Evolutionary conservation across 2,797 vertebrate genomes (phyloP), one percentile per base, ranked within the genome.

Genomic region (Hypotaenidia philippensis): DNA sequence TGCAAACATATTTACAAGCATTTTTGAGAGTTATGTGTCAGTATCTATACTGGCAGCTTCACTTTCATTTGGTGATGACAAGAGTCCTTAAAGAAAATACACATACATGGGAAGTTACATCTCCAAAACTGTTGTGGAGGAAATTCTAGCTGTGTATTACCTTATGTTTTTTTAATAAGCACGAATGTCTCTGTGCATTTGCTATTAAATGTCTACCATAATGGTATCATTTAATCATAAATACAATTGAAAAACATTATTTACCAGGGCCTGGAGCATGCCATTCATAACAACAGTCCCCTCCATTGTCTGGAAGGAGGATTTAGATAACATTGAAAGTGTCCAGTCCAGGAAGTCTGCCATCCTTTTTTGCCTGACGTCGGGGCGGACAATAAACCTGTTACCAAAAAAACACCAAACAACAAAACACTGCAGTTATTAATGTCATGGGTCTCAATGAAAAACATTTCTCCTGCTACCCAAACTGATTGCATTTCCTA

Each of bases 301-400:
- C 32, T 97, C 98, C 75, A 99, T 93, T 80, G 98, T 99, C 81
- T 98, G 94, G 93, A 98, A 98, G 76, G 96, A 98, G 47, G 98
- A 98, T 77, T 97, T 97, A 55, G 99, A 97, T 93, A 99, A 92
- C 19, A 98, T 98, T 45, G 98, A 96, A 84, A 99, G 98, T 86
- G 97, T 98, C 99, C 99, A 99, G 97, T 99, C 99, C 97, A 99
- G 95, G 94, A 99, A 99, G 79, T 98, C 98, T n/a, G 98, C 98
- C 60, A 99, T 98, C 89, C 97, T 96, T 96, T 98, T 99, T 97
- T 98, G 98, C 80, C 98, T 99, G 91, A 99, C 99, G 89, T 99
- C 99, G 13, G 98, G 99, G 55, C 99, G 99, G 6, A 99, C 99
- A 96, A 99, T 98, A 60, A 99, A 99, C 97, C 99, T 99, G 98